These are phyloP conservation scores for Callinectes sapidus DNA, from an alignment of 2,888 invertebrate species.

Conservation along the genomic window DNA sequence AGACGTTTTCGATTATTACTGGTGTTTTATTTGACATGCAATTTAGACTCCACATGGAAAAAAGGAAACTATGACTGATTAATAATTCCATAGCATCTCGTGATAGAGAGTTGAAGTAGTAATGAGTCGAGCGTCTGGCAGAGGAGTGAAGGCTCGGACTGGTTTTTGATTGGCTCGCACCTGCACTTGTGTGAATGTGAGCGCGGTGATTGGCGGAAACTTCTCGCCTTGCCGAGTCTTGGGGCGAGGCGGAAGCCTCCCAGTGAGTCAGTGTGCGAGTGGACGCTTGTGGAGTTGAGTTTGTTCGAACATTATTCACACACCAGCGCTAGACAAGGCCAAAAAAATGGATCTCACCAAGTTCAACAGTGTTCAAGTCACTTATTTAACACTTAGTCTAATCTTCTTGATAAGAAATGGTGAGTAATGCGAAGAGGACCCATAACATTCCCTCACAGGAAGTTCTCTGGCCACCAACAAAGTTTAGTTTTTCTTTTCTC, in stretches of 20 bases:
- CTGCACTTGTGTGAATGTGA: background rate
- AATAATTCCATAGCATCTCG: background rate
- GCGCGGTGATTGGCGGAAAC: background rate
- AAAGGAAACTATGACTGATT: background rate
- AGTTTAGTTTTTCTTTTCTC: background rate
- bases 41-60: background rate
- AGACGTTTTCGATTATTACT: no score
- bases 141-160: background rate
- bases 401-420: background rate
- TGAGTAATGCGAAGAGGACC: background rate
- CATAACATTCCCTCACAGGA: background rate
- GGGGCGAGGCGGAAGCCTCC: background rate
- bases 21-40: background rate
- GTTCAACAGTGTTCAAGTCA: constrained; percentile 15
- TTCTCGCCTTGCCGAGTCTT: background rate
- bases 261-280: background rate
- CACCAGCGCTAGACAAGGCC: background rate
- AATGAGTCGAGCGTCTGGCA: background rate
- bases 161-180: background rate
- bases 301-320: background rate
- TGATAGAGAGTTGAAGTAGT: background rate
- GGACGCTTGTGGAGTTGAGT: background rate
- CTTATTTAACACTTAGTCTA: background rate
- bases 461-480: background rate
- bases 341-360: background rate